Evolutionary conservation across 1,140 invertebrate species (phyloP).

Genomic region (Ceratina japonica): DNA sequence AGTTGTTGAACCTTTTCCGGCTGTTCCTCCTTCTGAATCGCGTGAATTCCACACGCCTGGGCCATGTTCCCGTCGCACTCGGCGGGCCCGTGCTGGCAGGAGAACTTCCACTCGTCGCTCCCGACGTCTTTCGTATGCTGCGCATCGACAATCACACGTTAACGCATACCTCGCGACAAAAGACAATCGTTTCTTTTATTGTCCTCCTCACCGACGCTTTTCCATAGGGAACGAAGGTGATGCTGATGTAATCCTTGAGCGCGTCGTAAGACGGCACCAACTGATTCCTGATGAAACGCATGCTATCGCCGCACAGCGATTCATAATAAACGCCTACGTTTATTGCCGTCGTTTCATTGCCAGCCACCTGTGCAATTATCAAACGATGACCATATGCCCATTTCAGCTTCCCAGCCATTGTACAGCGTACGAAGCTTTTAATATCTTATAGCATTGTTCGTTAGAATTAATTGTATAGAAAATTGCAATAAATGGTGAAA

Average conservation of each 20-base stretch:
- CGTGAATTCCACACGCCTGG: conserved; percentile 83
- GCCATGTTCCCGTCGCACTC: conserved; percentile 85
- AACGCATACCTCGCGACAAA: not conserved
- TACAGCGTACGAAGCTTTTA: no score
- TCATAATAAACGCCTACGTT: conserved; percentile 86
- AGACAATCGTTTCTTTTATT: no score
- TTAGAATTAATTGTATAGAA: no score
- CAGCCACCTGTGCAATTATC: conserved; percentile 30
- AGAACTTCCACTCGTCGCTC: conserved; percentile 79
- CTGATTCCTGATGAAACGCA: conserved; percentile 83
- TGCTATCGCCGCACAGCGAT: conserved; percentile 88
- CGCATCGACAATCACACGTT: not conserved
- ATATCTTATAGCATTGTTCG: no score
- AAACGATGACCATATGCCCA: not conserved
- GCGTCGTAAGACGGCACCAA: conserved; percentile 60
- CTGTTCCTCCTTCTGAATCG: conserved; percentile 67
- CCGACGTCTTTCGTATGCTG: conserved; percentile 66
- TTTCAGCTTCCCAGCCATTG: not conserved
- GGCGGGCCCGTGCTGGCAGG: conserved; percentile 84
- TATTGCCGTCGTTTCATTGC: conserved; percentile 6
- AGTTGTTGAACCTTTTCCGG: conserved; percentile 72
- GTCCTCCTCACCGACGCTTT: conserved; percentile 83
- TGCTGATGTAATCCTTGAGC: conserved; percentile 62
- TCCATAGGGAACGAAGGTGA: conserved; percentile 83
- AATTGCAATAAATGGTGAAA: no score